Evolutionary conservation across 2,797 vertebrate genomes (phyloP).

Genomic region (Malacoraja senta): DNA sequence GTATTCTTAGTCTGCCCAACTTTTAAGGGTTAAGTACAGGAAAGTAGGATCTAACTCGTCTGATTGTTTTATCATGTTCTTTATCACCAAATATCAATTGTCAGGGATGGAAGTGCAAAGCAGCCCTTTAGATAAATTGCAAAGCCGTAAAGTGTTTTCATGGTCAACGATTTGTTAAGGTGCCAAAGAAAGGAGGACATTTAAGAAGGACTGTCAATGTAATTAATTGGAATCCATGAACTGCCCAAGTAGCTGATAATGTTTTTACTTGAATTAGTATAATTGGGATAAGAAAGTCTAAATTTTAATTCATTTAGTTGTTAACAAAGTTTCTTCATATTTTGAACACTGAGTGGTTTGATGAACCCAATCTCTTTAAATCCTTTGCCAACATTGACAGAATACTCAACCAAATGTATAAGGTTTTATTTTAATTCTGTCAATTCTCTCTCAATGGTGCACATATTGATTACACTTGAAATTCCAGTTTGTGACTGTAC

Average conservation of each 20-base stretch:
- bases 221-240: not conserved
- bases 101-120: not conserved
- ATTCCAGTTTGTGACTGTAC: conserved; percentile 4
- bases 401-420: not conserved
- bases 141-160: not conserved
- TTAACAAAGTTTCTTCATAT: not conserved
- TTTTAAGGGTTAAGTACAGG: not conserved
- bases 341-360: not conserved
- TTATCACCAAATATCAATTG: not conserved
- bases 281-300: not conserved
- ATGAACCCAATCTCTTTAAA: not conserved
- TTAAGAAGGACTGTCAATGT: not conserved
- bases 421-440: not conserved
- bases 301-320: not conserved
- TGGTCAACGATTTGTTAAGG: not conserved
- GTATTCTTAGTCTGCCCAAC: not conserved
- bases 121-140: not conserved
- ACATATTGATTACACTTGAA: conserved; percentile 18
- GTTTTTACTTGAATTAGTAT: not conserved
- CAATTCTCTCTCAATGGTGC: not conserved
- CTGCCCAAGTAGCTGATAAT: not conserved
- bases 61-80: not conserved
- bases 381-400: not conserved
- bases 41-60: not conserved
- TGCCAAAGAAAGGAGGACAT: not conserved